A percentile compares a stretch with the other conserved stretches of the same genome.
These are phyloP conservation scores for Drosophila nr. perissopoda DNA, from an alignment of 2,888 invertebrate genomes.

Conservation along the genomic window DNA sequence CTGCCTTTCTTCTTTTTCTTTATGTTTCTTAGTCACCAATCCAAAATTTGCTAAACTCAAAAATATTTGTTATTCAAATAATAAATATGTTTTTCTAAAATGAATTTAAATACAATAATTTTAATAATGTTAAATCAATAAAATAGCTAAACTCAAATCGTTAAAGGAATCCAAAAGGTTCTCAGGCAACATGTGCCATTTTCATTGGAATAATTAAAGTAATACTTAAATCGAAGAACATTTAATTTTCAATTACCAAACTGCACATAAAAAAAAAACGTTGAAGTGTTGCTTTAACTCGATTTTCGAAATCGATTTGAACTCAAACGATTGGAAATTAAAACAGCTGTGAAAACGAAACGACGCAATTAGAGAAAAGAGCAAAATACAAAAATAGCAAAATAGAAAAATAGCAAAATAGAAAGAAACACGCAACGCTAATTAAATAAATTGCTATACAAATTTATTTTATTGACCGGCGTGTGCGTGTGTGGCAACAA, in stretches of 20 bases:
- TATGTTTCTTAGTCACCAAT: too few relatives aligned
- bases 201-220: not conserved
- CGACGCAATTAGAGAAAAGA: constrained; percentile 38
- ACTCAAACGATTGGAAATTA: constrained; percentile 54
- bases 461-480: constrained; percentile 64
- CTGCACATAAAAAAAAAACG: not conserved
- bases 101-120: not conserved
- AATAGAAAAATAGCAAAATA: not conserved
- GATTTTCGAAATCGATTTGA: constrained; percentile 23
- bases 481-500: constrained; percentile 65
- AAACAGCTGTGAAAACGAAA: constrained; percentile 48
- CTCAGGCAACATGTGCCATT: not conserved
- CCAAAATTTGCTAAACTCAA: not conserved
- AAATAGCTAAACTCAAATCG: not conserved
- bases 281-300: not conserved
- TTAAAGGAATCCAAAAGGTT: not conserved
- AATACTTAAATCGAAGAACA: not conserved
- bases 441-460: constrained; percentile 70
- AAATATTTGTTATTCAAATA: not conserved
- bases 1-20: too few relatives aligned
- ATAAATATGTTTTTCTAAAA: not conserved
- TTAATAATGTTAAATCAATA: not conserved
- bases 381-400: constrained; percentile 19
- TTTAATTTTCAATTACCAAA: constrained; percentile 21
- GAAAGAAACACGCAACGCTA: constrained; percentile 34